These are phyloP conservation scores for Phasia obesa DNA, from an alignment of 2,888 invertebrate genomes.

Conservation along the genomic window DNA sequence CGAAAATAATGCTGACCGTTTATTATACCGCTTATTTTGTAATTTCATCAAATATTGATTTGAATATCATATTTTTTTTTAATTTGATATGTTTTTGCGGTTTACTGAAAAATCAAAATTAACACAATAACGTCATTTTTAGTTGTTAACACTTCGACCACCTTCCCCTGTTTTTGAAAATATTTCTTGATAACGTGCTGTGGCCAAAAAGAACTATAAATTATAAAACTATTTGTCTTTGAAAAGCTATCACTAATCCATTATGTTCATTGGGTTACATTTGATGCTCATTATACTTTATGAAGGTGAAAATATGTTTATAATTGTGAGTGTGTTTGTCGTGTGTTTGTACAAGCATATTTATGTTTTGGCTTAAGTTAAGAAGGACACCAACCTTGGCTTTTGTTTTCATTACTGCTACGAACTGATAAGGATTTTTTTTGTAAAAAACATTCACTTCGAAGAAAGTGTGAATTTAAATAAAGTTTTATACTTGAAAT, in stretches of 20 bases:
- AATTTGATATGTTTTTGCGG: too few species aligned
- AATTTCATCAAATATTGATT: too few species aligned
- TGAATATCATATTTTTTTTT: too few species aligned
- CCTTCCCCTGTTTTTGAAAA: too few species aligned
- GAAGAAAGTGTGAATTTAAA: constrained; percentile 21
- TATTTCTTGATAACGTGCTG: too few species aligned
- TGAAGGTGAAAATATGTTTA: constrained; percentile 8
- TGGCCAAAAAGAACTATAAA: too few species aligned
- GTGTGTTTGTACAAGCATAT: not conserved
- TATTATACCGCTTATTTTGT: too few species aligned
- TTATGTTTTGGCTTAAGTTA: constrained; percentile 22
- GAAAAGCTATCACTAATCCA: not conserved
- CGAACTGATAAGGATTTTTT: constrained; percentile 64
- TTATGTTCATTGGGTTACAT: constrained; percentile 9
- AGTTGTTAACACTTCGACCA: too few species aligned
- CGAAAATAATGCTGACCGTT: too few species aligned
- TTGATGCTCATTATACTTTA: constrained; percentile 8
- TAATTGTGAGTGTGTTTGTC: not conserved
- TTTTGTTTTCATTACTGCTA: constrained; percentile 57
- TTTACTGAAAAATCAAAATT: too few species aligned
- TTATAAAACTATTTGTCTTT: too few species aligned
- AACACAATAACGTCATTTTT: too few species aligned
- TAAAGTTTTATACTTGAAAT: constrained; percentile 54
- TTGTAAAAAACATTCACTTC: constrained; percentile 38
- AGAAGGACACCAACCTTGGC: constrained; percentile 52